phyloP scores from a whole-genome alignment of 2,113 vertebrate species.

The Maccullochella peelii region DNA sequence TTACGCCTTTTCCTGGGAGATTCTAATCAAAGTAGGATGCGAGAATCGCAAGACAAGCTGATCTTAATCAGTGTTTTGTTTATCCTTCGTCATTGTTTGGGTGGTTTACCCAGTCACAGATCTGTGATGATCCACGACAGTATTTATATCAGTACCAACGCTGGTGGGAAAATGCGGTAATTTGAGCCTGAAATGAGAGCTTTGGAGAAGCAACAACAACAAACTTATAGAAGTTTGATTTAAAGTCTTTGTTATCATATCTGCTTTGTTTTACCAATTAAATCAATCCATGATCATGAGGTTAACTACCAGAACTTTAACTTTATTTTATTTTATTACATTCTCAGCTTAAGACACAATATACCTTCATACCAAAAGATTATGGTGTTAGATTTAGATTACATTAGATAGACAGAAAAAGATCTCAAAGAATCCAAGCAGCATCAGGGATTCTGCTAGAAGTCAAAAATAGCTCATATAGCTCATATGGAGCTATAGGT shows the following conservation, averaged over 20 bases:
- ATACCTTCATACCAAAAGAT: not conserved
- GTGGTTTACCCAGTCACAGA: slow-evolving; percentile 42
- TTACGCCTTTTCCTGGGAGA: slow-evolving; percentile 39
- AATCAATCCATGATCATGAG: not conserved
- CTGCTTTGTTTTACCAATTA: not conserved
- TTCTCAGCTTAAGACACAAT: not conserved
- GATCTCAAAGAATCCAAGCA: not conserved
- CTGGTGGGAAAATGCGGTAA: slow-evolving; percentile 51
- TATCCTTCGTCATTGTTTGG: slow-evolving; percentile 49
- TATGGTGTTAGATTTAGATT: not conserved
- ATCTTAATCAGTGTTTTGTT: slow-evolving; percentile 63
- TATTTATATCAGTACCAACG: slow-evolving; percentile 16
- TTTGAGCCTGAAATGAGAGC: slow-evolving; percentile 42
- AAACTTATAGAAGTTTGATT: not conserved
- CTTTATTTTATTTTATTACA: no score
- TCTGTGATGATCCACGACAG: slow-evolving; percentile 35
- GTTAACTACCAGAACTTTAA: not conserved
- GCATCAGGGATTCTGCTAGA: not conserved
- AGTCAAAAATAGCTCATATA: not conserved
- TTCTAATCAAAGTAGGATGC: slow-evolving; percentile 41
- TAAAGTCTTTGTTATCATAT: not conserved
- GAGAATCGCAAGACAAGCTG: slow-evolving; percentile 18
- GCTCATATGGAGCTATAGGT: not conserved
- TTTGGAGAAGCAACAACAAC: slow-evolving; percentile 3
- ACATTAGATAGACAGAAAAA: no score